Evolutionary conservation across 2,888 invertebrate species (phyloP), one percentile per base, ranked within the genome.

Genomic region (Neelides folsomi): DNA sequence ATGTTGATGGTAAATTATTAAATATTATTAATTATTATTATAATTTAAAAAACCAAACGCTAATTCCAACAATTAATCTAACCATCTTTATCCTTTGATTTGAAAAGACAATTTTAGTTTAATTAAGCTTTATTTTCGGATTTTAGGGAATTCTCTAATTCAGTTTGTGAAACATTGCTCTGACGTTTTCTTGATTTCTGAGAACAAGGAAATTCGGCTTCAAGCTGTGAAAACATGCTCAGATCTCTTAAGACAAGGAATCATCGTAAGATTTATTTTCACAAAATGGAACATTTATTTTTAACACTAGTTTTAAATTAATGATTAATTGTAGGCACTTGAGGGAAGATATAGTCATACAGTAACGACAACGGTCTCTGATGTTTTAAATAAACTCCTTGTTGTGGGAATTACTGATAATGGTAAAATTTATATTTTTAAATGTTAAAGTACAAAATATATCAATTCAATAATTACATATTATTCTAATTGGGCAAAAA

Each of bases 221-320:
- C 94, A 97, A 72, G 89, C 97, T 12, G 97, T 98, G 0, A 81
- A 85, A 68, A 95, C 95, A 0, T 89, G 94, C 66, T 89, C 90
- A 13, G 81, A 87, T 51, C 75, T 98, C 15, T 73, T 98, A 18
- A 80, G 87, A 55, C 81, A 93, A 55, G 84, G 92, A 1, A 80
- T 90, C 20, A 76, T 78, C 54, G 54, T 71, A 67, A 54, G 72
- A 75, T 7, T 67, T 5, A 27, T n/a, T n/a, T n/a, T n/a, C n/a
- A n/a, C n/a, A n/a, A n/a, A n/a, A n/a, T n/a, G n/a, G n/a, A n/a
- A n/a, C n/a, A n/a, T n/a, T n/a, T n/a, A n/a, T n/a, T n/a, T 18
- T 15, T 15, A 16, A 15, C 18, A 15, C 2, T 16, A 3, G 3
- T 13, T 15, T 3, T 18, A 43, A 43, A 43, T n/a, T 15, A 43